Percentiles rank a stretch among this genome's conserved stretches.
These are phyloP conservation scores for Thera britannica DNA, from an alignment of 2,888 invertebrate species.

Conservation along the genomic window DNA sequence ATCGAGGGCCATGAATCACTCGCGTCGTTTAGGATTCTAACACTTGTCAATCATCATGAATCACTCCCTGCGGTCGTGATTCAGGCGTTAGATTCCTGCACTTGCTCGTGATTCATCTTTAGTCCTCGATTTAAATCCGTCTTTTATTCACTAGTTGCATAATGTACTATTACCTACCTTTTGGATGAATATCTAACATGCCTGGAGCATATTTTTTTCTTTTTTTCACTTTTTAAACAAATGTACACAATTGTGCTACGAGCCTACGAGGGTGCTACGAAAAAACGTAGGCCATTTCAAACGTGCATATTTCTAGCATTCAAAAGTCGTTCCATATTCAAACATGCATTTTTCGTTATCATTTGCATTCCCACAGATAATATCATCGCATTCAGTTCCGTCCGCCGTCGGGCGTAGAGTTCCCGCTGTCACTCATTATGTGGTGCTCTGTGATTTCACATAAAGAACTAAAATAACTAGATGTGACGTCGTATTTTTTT, in stretches of 20 bases:
- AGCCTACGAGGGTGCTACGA: constrained; percentile 9
- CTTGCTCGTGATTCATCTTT: too few species aligned
- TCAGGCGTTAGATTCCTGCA: too few species aligned
- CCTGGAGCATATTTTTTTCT: too few species aligned
- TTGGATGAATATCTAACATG: too few species aligned
- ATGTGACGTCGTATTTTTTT: constrained; percentile 1
- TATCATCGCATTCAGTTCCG: constrained; percentile 43
- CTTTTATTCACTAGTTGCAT: too few species aligned
- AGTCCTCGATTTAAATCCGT: too few species aligned
- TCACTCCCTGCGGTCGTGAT: too few species aligned
- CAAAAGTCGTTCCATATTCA: constrained; percentile 11
- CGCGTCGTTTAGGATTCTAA: too few species aligned
- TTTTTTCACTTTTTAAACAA: too few species aligned
- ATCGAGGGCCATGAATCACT: too few species aligned
- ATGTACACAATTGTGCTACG: background rate
- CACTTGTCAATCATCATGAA: too few species aligned
- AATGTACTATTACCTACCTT: too few species aligned
- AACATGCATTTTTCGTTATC: constrained; percentile 31
- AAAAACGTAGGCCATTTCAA: constrained; percentile 14
- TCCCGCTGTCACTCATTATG: constrained; percentile 51
- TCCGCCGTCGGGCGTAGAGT: constrained; percentile 41
- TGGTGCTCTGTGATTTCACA: constrained; percentile 31
- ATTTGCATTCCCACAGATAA: constrained; percentile 46
- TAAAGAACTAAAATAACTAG: constrained; percentile 13
- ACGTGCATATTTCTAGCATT: background rate